Conservation (phyloP, 2,888 invertebrate genomes). For the Trichogramma evanescens region DNA sequence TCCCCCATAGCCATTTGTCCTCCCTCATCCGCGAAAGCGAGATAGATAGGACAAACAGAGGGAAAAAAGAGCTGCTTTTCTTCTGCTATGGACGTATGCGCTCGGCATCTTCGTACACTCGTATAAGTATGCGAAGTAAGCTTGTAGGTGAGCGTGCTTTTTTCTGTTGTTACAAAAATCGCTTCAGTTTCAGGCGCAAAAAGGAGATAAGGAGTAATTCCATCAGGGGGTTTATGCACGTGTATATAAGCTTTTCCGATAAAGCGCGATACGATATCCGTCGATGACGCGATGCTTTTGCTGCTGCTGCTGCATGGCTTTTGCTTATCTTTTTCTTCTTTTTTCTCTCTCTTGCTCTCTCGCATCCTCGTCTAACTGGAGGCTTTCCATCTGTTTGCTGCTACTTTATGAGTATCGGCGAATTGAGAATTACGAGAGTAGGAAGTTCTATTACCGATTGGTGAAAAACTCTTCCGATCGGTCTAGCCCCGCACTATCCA, state of each 20-base stretch:
- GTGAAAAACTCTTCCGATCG: constrained; percentile 19
- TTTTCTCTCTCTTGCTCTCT: background rate
- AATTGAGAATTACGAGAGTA: constrained; percentile 22
- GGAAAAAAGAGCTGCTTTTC: no score
- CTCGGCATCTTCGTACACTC: background rate
- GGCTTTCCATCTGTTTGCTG: background rate
- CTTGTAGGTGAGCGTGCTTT: no score
- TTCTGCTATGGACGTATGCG: no score
- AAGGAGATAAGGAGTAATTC: no score
- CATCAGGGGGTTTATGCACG: no score
- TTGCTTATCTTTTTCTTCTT: background rate
- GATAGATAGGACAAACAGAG: no score
- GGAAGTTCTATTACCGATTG: constrained; percentile 19
- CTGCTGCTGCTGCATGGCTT: no score
- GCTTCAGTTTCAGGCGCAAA: no score
- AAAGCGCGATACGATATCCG: no score
- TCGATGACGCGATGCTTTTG: no score
- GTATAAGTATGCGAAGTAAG: background rate
- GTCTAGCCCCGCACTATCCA: background rate
- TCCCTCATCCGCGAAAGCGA: background rate
- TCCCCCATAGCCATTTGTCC: constrained; percentile 13
- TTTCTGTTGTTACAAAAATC: no score
- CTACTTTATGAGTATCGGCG: constrained; percentile 21
- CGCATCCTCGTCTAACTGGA: background rate
- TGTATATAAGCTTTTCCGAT: no score